phyloP scores from a whole-genome alignment of 2,797 vertebrate genomes.

The Macropodus opercularis region DNA sequence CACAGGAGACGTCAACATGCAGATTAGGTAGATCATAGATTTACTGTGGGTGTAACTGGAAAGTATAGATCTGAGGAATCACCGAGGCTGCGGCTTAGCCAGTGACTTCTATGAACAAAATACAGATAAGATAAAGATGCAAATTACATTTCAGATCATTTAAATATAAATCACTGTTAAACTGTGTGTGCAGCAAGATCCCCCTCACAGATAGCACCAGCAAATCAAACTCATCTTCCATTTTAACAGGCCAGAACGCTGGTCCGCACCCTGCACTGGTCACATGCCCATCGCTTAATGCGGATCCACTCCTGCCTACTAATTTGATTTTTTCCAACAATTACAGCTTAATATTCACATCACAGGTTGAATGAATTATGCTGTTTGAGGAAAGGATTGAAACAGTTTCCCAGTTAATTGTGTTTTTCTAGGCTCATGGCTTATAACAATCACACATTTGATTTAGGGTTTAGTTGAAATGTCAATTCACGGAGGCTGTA shows the following conservation, averaged over 20 bases:
- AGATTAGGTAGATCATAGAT: slow-evolving; percentile 3
- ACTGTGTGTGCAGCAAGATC: neutral
- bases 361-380: slow-evolving; percentile 20
- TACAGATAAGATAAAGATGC: neutral
- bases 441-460: slow-evolving; percentile 24
- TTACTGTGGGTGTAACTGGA: neutral
- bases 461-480: slow-evolving; percentile 34
- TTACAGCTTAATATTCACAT: slow-evolving; percentile 34
- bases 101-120: neutral
- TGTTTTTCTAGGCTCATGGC: neutral
- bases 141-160: neutral
- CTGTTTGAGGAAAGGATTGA: slow-evolving; percentile 31
- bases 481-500: slow-evolving; percentile 16
- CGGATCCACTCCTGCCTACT: slow-evolving; percentile 2
- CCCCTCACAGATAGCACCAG: neutral
- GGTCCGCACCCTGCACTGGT: slow-evolving; percentile 9
- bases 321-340: slow-evolving; percentile 21
- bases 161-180: neutral
- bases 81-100: neutral
- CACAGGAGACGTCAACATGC: slow-evolving; percentile 6
- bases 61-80: neutral
- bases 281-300: neutral
- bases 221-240: slow-evolving; percentile 2
- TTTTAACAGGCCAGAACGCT: neutral
- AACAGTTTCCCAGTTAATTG: slow-evolving; percentile 10